A percentile compares a stretch with the other conserved stretches of the same genome.
Evolutionary conservation across 2,888 invertebrate genomes (phyloP).

Genomic region (Agrilus mali): DNA sequence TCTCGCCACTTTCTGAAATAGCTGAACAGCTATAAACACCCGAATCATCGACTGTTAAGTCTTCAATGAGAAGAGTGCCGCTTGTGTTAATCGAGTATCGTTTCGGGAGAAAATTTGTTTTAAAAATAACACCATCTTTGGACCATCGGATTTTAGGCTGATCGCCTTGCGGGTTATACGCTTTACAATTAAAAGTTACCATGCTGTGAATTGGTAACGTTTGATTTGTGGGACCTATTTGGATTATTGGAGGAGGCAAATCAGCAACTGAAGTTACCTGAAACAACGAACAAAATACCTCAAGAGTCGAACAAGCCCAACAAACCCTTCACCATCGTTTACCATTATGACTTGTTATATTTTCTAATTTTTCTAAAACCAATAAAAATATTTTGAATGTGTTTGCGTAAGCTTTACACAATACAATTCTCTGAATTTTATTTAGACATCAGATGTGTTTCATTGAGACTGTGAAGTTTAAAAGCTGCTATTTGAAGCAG

Average conservation of each 20-base stretch:
- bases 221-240: constrained; percentile 77
- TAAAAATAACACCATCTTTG: constrained; percentile 54
- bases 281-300: constrained; percentile 11
- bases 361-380: no score
- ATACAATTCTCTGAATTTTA: no score
- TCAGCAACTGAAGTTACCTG: constrained; percentile 65
- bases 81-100: constrained; percentile 48
- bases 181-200: constrained; percentile 70
- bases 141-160: constrained; percentile 68
- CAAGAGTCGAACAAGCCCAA: no score
- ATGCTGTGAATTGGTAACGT: constrained; percentile 65
- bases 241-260: constrained; percentile 77
- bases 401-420: no score
- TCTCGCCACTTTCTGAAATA: constrained; percentile 71
- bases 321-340: no score
- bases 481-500: no score
- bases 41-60: constrained; percentile 57
- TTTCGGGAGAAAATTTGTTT: constrained; percentile 32
- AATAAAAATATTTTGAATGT: no score
- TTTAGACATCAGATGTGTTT: no score
- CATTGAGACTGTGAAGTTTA: no score
- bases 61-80: constrained; percentile 69
- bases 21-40: constrained; percentile 77
- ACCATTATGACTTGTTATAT: no score
- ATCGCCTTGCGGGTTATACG: constrained; percentile 47